Conservation (phyloP, 2,888 invertebrate genomes). For the Brenthis hecate region DNA sequence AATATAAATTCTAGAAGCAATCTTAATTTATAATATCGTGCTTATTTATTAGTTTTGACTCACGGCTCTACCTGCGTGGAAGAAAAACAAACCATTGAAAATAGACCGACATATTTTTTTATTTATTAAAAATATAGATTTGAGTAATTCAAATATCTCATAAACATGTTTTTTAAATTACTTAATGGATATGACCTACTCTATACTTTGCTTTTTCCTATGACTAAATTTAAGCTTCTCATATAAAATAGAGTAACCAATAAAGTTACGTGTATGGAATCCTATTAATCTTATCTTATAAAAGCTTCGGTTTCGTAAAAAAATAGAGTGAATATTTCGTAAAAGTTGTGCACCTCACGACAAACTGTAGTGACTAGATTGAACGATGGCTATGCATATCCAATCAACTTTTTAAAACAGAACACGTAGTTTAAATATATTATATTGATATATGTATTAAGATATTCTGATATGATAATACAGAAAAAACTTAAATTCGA, state of each 20-base stretch:
- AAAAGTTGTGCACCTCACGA: constrained; percentile 60
- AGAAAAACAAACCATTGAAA: too few relatives aligned
- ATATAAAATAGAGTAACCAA: constrained; percentile 13
- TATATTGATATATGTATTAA: too few relatives aligned
- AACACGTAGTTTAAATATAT: neutral
- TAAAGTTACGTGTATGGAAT: constrained; percentile 23
- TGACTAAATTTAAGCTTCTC: constrained; percentile 9
- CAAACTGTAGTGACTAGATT: constrained; percentile 53
- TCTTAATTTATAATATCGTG: too few relatives aligned
- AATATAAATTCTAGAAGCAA: too few relatives aligned
- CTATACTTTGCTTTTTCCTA: neutral
- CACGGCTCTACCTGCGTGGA: too few relatives aligned
- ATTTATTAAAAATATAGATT: too few relatives aligned
- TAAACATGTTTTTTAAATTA: too few relatives aligned
- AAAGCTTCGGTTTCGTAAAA: constrained; percentile 37
- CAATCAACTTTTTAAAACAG: neutral
- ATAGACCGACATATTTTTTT: too few relatives aligned
- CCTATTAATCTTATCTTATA: constrained; percentile 36
- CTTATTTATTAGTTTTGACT: too few relatives aligned
- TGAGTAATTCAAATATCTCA: too few relatives aligned
- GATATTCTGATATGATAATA: too few relatives aligned
- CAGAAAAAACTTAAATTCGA: too few relatives aligned
- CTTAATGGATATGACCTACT: neutral
- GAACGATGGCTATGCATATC: constrained; percentile 58
- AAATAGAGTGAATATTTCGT: constrained; percentile 46